Conservation (phyloP, 2,113 vertebrate genomes). For the Oplegnathus fasciatus region DNA sequence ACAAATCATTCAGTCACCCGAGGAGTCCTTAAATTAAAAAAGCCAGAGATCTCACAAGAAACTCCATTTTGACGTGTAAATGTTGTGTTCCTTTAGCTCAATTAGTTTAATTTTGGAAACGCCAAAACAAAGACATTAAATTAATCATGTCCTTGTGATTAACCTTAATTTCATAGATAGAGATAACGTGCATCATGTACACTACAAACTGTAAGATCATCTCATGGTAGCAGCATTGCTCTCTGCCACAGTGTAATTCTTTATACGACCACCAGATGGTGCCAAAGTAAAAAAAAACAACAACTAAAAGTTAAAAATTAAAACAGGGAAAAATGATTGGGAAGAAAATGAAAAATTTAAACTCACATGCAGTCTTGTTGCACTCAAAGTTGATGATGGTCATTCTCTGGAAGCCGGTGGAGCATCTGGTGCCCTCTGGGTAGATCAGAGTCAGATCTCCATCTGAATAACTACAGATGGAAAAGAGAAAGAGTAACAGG, state of each 20-base stretch:
- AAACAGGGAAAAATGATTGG: too few species aligned
- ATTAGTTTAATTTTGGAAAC: neutral
- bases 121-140: neutral
- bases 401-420: slow-evolving; percentile 95
- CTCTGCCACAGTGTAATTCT: neutral
- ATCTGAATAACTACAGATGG: slow-evolving; percentile 90
- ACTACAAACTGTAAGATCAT: neutral
- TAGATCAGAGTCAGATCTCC: slow-evolving; percentile 95
- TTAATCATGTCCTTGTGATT: neutral
- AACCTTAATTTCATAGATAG: neutral
- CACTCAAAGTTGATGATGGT: slow-evolving; percentile 96
- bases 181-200: neutral
- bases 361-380: slow-evolving; percentile 89
- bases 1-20: neutral
- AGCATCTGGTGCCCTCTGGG: slow-evolving; percentile 87
- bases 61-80: neutral
- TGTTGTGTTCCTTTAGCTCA: neutral
- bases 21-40: neutral
- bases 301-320: too few species aligned
- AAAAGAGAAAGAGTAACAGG: neutral
- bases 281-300: neutral
- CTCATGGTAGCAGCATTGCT: neutral
- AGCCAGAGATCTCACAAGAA: too few species aligned
- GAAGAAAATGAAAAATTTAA: too few species aligned
- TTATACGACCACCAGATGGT: neutral